Evolutionary conservation across 2,113 vertebrate genomes (phyloP), one percentile per base, ranked within the genome.

Genomic region (Sialia sialis): DNA sequence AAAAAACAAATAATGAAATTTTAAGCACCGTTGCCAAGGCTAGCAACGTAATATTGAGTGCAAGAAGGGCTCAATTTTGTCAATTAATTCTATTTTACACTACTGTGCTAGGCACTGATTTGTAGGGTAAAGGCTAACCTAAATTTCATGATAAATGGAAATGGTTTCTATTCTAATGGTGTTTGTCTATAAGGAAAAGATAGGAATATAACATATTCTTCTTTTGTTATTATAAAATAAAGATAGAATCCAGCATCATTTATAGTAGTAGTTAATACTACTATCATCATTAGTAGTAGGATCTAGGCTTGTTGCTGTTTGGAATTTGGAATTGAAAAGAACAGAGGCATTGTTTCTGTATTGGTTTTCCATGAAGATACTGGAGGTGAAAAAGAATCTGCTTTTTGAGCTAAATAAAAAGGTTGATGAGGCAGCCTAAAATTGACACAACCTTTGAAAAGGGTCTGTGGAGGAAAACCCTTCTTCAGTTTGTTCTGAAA

Each of bases 241-340:
- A 63, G 25, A 21, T 6, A 41, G 15, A 72, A 34, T 18, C 36
- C 30, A 55, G 4, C 20, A 21, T 26, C 19, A 13, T 19, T 7
- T n/a, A 5, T 10, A 39, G 1, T 29, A 51, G 3, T 7, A 36
- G 8, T 20, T 18, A 29, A 4, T n/a, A 34, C 2, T 36, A 11
- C 4, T 0, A 34, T 25, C 4, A 30, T 20, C 4, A 52, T 30
- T 36, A 44, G 5, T 21, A 52, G 7, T 23, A 54, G 29, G 21
- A 70, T 21, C 20, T 29, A 13, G 20, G 26, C 30, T 16, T 26
- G 14, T 30, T 80, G 39, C 23, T 69, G 2, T 27, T 78, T 49
- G 52, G 19, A 76, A 52, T 43, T 74, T 62, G 43, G 30, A 80
- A 34, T 2, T 72, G 17, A 23, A 43, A 36, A 69, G 27, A 54